Conservation (phyloP, 2,797 vertebrate genomes). For the Saguinus oedipus region DNA sequence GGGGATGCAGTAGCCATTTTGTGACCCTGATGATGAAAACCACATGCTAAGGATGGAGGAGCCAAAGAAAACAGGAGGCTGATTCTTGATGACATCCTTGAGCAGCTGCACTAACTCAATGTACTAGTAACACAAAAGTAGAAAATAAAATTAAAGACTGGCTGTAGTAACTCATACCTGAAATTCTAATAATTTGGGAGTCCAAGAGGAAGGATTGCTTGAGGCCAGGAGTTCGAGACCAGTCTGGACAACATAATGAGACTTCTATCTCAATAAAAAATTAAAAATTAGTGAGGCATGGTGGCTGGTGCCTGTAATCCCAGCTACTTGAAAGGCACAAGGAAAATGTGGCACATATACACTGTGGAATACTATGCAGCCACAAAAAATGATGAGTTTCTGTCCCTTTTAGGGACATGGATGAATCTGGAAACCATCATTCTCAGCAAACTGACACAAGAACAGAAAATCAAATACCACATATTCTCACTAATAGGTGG, state of each 20-base stretch:
- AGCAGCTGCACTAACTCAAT: background rate
- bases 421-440: no score
- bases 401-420: no score
- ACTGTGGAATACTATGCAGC: no score
- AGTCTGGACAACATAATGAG: background rate
- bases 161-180: background rate
- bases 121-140: background rate
- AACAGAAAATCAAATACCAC: no score
- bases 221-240: no score
- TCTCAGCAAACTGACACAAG: no score
- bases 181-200: background rate
- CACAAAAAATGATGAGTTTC: no score
- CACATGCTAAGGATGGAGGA: background rate
- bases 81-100: background rate
- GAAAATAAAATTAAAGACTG: background rate
- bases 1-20: background rate
- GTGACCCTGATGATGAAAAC: background rate
- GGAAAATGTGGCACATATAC: no score
- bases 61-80: background rate
- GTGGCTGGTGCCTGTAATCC: background rate
- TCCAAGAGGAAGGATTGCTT: background rate
- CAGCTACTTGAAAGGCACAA: background rate
- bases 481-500: no score
- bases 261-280: background rate
- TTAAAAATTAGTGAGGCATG: background rate